phyloP scores from a whole-genome alignment of 2,797 vertebrate species.

The Anabacerthia variegaticeps region DNA sequence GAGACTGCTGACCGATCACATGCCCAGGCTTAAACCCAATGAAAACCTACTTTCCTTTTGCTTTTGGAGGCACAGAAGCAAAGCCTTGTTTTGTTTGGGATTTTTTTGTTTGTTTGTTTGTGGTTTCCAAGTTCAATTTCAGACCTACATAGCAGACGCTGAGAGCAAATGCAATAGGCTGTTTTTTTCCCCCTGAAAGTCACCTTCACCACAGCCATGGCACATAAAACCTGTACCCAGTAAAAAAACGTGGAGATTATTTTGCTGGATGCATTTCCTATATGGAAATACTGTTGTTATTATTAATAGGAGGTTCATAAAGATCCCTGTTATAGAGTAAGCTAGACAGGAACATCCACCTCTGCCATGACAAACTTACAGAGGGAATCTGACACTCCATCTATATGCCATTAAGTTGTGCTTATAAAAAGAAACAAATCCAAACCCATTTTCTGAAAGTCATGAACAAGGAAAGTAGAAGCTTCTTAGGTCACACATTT shows the following conservation, averaged over 20 bases:
- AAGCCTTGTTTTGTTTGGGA: neutral
- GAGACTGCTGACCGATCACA: neutral
- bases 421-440: constrained; percentile 9
- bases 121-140: neutral
- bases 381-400: neutral
- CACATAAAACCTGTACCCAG: neutral
- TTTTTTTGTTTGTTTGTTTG: neutral
- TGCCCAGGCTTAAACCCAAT: neutral
- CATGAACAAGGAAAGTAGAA: neutral
- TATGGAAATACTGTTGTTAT: neutral
- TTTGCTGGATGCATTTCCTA: neutral
- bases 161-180: neutral
- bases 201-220: neutral
- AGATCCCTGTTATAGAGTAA: neutral
- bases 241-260: neutral
- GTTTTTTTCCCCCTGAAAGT: neutral
- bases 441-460: constrained; percentile 11
- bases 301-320: neutral
- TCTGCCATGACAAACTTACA: neutral
- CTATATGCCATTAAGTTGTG: neutral
- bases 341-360: neutral
- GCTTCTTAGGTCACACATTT: neutral
- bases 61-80: neutral
- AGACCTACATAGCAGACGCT: neutral
- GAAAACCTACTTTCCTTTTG: neutral